Evolutionary conservation across 1,140 invertebrate genomes (phyloP).

Genomic region (Eumaeus atala): DNA sequence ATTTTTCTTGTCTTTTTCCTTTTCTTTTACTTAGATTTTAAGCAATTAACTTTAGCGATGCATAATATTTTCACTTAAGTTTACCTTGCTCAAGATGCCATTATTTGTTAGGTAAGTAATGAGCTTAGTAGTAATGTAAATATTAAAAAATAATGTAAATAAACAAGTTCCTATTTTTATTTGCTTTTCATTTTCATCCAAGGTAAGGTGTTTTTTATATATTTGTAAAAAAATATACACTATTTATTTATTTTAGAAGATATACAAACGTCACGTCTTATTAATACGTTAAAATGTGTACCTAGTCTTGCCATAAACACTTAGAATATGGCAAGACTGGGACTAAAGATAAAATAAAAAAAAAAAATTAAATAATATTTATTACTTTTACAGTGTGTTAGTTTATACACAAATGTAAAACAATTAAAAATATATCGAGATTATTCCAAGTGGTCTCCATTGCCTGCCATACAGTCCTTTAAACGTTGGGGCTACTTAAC

Average conservation of each 20-base stretch:
- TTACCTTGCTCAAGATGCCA: constrained; percentile 66
- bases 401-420: too few relatives aligned
- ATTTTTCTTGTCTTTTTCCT: constrained; percentile 16
- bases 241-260: constrained; percentile 1
- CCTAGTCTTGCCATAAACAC: neutral
- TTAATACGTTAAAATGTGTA: neutral
- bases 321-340: neutral
- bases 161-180: constrained; percentile 69
- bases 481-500: too few relatives aligned
- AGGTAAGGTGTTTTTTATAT: neutral
- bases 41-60: constrained; percentile 18
- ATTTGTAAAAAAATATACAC: neutral
- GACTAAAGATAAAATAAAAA: too few relatives aligned
- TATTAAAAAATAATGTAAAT: constrained; percentile 59
- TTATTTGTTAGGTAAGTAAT: constrained; percentile 42
- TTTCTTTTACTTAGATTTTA: constrained; percentile 16
- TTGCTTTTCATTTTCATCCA: neutral
- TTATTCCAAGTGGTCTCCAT: too few relatives aligned
- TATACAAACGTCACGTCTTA: neutral
- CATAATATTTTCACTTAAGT: constrained; percentile 42
- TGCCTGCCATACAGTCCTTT: too few relatives aligned
- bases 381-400: too few relatives aligned
- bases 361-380: too few relatives aligned
- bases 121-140: constrained; percentile 47
- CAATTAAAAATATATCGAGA: too few relatives aligned